phyloP scores from a whole-genome alignment of 2,888 invertebrate species.

The Orchesella flavescens region DNA sequence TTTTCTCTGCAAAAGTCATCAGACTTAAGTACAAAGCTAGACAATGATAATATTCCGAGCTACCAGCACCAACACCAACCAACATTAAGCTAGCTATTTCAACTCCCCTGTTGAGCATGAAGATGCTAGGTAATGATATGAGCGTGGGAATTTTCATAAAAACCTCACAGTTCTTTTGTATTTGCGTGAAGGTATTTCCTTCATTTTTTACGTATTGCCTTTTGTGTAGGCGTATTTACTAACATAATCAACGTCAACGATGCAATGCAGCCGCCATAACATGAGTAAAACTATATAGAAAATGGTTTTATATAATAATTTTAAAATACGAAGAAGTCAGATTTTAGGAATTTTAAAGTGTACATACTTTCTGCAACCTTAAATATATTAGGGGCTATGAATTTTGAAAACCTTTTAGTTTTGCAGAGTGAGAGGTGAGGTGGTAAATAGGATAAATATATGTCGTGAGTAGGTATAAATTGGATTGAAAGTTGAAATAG shows the following conservation, averaged over 20 bases:
- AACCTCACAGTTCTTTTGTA: slow-evolving; percentile 40
- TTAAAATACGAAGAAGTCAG: neutral
- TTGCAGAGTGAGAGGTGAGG: no score
- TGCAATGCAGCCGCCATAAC: no score
- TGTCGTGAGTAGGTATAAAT: neutral
- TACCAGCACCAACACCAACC: no score
- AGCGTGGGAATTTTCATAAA: slow-evolving; percentile 43
- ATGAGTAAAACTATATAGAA: no score
- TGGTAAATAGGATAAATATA: neutral
- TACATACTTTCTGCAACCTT: neutral
- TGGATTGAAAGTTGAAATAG: neutral
- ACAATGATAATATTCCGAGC: no score
- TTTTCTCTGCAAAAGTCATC: no score
- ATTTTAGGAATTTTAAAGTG: neutral
- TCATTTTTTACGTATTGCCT: neutral
- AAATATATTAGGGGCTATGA: no score
- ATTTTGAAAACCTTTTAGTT: no score
- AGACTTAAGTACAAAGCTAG: no score
- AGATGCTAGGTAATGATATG: slow-evolving; percentile 20
- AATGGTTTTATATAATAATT: neutral
- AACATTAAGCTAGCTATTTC: neutral
- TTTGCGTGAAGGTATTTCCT: slow-evolving; percentile 47
- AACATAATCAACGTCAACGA: no score
- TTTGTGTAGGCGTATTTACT: neutral
- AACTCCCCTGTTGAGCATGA: neutral